Evolutionary conservation across 2,888 invertebrate genomes (phyloP), one percentile per base, ranked within the genome.

Genomic region (Torymus texanus): DNA sequence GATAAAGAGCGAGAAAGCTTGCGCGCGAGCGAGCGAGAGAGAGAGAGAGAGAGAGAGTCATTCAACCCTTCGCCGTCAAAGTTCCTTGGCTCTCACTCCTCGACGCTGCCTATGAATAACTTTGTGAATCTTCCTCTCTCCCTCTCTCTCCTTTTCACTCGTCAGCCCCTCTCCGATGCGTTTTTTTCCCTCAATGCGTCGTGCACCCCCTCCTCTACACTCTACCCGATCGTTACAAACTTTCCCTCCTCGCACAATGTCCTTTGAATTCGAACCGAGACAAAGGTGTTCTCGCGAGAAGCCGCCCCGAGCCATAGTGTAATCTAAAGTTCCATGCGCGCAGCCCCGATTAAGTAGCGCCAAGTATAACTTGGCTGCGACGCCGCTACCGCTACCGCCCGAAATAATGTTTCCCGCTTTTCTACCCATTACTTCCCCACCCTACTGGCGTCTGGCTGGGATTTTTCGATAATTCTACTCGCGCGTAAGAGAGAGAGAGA

Each of bases 251-350:
- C 85, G 83, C 73, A 85, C 86, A 86, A 87, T 85, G 85, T 86
- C 86, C 86, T 87, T 88, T 87, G 87, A 88, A 88, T 87, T 85
- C 84, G 83, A 83, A 81, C 83, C 83, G 82, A 86, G 85, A 86
- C 87, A 86, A 86, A 79, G 79, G 67, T 70, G 63, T 21, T 41
- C 41, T 8, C 41, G 41, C 29, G 29, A 5, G 41, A 2, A 11
- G 70, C 62, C 50, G 56, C 29, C 55, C 13, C 14, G 29, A 10
- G 16, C 41, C 41, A 41, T 41, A 41, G 84, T 84, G 85, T 87
- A 87, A 87, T 87, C 86, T 84, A 87, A 88, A 88, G 86, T 88
- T 87, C 84, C 66, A 14, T 21, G 53, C n/a, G 67, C 53, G 55
- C 21, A 8, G 58, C 63, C 14, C 84, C 83, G 85, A 85, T 85